Conservation (phyloP, 2,797 vertebrate genomes). For the Numenius phaeopus region DNA sequence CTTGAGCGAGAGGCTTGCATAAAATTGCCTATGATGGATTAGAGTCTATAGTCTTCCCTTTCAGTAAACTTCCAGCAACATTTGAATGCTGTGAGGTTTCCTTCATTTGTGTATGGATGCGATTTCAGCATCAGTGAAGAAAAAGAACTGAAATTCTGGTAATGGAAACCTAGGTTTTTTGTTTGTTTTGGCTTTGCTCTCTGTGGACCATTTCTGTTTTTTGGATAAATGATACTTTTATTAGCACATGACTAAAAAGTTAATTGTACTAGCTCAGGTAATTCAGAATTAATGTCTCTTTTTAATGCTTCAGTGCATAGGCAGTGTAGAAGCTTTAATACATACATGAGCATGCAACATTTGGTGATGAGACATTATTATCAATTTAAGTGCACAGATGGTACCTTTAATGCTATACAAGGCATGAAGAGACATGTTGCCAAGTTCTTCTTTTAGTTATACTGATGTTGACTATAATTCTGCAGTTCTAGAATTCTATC, state of each 20-base stretch:
- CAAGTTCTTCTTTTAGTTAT: conserved; percentile 52
- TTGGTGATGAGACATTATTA: conserved; percentile 38
- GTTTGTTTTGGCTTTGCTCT: neutral
- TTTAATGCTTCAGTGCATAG: neutral
- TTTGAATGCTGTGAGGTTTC: neutral
- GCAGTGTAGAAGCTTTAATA: conserved; percentile 16
- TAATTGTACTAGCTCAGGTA: conserved; percentile 45
- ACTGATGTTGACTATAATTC: conserved; percentile 5
- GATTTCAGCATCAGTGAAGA: neutral
- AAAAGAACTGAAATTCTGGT: neutral
- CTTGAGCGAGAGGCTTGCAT: neutral
- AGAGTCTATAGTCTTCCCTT: neutral
- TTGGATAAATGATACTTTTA: neutral
- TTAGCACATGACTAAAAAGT: neutral
- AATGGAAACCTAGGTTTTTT: neutral
- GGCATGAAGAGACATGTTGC: conserved; percentile 35
- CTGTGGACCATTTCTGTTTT: neutral
- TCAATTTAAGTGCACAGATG: conserved; percentile 31
- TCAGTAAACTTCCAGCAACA: neutral
- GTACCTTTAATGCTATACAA: conserved; percentile 48
- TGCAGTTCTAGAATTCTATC: conserved; percentile 10
- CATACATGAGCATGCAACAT: conserved; percentile 19
- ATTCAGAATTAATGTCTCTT: conserved; percentile 16
- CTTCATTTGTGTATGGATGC: neutral
- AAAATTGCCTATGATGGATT: neutral